These are phyloP conservation scores for Andrena cerasifolii DNA, from an alignment of 1,140 invertebrate genomes.

Conservation along the genomic window DNA sequence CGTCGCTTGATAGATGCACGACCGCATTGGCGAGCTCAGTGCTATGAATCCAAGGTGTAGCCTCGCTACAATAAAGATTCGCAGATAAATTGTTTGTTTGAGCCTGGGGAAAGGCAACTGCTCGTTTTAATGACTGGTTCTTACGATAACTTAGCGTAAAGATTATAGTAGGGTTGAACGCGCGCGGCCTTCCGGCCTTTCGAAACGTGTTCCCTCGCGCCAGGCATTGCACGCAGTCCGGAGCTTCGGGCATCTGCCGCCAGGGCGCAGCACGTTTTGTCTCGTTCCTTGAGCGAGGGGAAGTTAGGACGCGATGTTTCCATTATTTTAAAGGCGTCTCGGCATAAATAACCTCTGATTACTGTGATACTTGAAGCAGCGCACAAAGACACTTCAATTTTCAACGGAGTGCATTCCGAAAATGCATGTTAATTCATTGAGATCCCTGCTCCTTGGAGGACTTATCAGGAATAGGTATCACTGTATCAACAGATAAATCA, in stretches of 20 bases:
- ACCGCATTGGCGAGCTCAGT: not conserved
- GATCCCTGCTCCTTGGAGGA: not conserved
- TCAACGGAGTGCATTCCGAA: no score
- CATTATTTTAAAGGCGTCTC: no score
- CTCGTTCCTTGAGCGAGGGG: conserved; percentile 21
- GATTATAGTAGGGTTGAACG: conserved; percentile 59
- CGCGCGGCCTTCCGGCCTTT: conserved; percentile 61
- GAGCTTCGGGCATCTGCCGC: conserved; percentile 41
- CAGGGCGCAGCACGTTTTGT: conserved; percentile 60
- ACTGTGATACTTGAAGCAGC: not conserved
- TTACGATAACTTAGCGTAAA: conserved; percentile 58
- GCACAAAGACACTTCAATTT: not conserved
- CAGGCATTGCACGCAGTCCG: conserved; percentile 47
- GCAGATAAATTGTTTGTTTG: conserved; percentile 19
- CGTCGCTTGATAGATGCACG: not conserved
- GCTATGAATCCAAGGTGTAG: not conserved
- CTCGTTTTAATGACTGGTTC: conserved; percentile 52
- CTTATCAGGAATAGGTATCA: conserved; percentile 1
- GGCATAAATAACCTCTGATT: not conserved
- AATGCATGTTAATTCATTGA: no score
- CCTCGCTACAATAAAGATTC: not conserved
- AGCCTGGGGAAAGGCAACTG: not conserved
- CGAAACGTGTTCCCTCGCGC: conserved; percentile 62
- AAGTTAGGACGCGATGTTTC: not conserved
- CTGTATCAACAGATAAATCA: conserved; percentile 8